Evolutionary conservation across 35 echinoderm and acorn worm species (phyloP).

Genomic region (Patiria miniata): DNA sequence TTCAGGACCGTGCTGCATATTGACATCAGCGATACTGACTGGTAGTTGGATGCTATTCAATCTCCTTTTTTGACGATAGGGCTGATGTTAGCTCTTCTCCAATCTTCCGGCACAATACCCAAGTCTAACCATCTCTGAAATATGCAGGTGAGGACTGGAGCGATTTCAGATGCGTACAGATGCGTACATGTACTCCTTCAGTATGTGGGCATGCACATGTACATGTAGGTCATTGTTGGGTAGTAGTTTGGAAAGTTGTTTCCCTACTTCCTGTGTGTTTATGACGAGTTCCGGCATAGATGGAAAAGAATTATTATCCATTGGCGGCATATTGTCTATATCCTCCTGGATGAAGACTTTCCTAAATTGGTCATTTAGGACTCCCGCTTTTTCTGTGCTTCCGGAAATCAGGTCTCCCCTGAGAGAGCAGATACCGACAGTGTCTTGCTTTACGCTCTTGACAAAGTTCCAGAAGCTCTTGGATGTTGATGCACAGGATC

Average conservation of each 20-base stretch:
- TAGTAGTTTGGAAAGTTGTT: slow-evolving; percentile 27
- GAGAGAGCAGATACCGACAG: no score
- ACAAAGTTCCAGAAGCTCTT: no score
- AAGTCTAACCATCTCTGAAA: slow-evolving; percentile 35
- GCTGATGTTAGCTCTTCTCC: slow-evolving; percentile 61
- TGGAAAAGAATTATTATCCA: not conserved
- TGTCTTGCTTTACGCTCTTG: no score
- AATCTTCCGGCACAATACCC: slow-evolving; percentile 51
- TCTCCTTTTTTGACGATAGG: slow-evolving; percentile 74
- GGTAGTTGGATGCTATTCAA: slow-evolving; percentile 43
- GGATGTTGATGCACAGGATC: no score
- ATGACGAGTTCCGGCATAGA: slow-evolving; percentile 43
- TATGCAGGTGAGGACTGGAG: slow-evolving; percentile 36
- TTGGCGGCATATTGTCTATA: not conserved
- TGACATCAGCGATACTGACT: slow-evolving; percentile 49
- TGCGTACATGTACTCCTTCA: no score
- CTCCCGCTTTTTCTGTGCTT: not conserved
- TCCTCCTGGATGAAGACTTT: slow-evolving; percentile 25
- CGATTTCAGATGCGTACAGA: slow-evolving; percentile 36
- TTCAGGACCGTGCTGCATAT: slow-evolving; percentile 60
- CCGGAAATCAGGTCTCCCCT: not conserved
- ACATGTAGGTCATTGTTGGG: slow-evolving; percentile 19
- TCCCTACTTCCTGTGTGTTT: not conserved
- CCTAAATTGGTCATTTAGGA: slow-evolving; percentile 27
- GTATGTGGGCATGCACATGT: slow-evolving; percentile 23